A percentile compares a stretch with the other conserved stretches of the same genome.
phyloP scores from a whole-genome alignment of 2,797 vertebrate species.

The Microctenopoma stevenorrisi region DNA sequence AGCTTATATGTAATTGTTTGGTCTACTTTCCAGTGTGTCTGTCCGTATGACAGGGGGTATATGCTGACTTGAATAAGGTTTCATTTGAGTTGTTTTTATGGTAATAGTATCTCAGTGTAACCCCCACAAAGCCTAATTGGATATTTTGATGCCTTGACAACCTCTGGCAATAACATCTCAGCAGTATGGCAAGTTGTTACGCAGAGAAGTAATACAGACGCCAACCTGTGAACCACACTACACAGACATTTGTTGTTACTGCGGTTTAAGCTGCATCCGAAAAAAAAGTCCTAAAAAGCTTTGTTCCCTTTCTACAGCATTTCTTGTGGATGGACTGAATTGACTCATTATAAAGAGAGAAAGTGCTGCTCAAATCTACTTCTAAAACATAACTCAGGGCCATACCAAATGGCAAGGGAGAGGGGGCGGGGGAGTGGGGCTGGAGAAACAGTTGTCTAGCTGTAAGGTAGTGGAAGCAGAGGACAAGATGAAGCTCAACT shows the following conservation, averaged over 20 bases:
- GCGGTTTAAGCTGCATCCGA: slow-evolving; percentile 9
- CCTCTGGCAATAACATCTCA: slow-evolving; percentile 20
- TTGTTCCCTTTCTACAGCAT: slow-evolving; percentile 17
- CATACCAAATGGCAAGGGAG: slow-evolving; percentile 46
- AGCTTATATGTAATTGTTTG: neutral
- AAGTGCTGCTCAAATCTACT: slow-evolving; percentile 18
- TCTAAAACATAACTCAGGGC: slow-evolving; percentile 48
- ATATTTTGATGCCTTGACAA: slow-evolving; percentile 19
- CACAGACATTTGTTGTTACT: slow-evolving; percentile 4
- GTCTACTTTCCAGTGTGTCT: neutral
- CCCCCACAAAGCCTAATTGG: slow-evolving; percentile 20
- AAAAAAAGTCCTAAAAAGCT: slow-evolving; percentile 15
- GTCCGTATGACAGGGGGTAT: neutral
- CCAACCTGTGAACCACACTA: slow-evolving; percentile 11
- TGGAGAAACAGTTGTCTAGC: slow-evolving; percentile 38
- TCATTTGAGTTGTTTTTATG: slow-evolving; percentile 6
- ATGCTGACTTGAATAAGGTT: slow-evolving; percentile 10
- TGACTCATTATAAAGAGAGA: slow-evolving; percentile 48
- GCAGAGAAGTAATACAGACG: slow-evolving; percentile 1
- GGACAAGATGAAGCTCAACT: slow-evolving; percentile 42
- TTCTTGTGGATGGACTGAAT: slow-evolving; percentile 42
- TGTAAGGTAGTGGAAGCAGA: slow-evolving; percentile 50
- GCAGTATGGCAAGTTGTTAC: slow-evolving; percentile 1
- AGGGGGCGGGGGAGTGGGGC: slow-evolving; percentile 8
- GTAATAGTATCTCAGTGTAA: slow-evolving; percentile 10